Conservation (phyloP, 2,113 vertebrate species). For the Scophthalmus maximus region DNA sequence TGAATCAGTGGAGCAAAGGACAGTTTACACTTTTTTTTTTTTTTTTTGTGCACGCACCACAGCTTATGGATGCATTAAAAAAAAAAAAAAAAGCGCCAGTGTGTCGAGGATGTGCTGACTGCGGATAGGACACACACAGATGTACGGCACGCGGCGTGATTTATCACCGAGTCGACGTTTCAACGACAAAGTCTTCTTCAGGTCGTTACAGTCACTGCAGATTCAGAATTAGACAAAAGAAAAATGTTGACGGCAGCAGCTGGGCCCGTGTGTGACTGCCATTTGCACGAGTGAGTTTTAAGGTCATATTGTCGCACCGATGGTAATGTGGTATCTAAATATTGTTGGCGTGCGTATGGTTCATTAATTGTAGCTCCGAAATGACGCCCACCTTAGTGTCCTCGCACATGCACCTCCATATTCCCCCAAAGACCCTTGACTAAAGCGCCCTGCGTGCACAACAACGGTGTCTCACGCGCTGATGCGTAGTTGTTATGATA, state of each 20-base stretch:
- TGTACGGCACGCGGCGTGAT: neutral
- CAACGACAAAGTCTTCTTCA: neutral
- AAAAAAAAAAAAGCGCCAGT: neutral
- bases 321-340: no score
- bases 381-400: no score
- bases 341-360: no score
- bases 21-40: neutral
- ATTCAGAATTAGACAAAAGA: neutral
- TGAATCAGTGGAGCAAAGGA: neutral
- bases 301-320: no score
- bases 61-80: neutral
- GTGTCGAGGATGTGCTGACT: constrained; percentile 13
- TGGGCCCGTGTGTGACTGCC: neutral
- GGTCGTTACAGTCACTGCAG: neutral
- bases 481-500: no score
- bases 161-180: constrained; percentile 5
- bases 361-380: no score
- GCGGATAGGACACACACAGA: neutral
- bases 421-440: no score
- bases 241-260: neutral
- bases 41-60: neutral
- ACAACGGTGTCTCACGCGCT: no score
- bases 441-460: no score
- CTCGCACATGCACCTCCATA: no score
- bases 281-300: neutral